Evolutionary conservation across 2,888 invertebrate genomes (phyloP), one percentile per base, ranked within the genome.

Genomic region (Lissocephala sabroskyi): DNA sequence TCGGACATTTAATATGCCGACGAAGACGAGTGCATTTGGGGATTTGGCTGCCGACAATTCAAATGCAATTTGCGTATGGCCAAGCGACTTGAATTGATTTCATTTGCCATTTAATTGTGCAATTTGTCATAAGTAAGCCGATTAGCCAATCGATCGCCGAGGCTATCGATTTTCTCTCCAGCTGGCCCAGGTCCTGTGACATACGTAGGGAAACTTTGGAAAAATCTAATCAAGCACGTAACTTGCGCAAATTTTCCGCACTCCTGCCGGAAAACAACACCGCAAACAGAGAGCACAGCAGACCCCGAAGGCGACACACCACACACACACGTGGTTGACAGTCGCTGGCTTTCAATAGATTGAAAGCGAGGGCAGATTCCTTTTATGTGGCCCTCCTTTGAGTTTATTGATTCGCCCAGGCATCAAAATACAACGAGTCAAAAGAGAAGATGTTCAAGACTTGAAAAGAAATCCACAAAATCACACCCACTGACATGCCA

Each of bases 151-250:
- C 32, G 50, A n/a, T n/a, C n/a, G n/a, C n/a, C n/a, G n/a, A 49
- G 33, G 23, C 36, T 32, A 36, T 42, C 51, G 42, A 37, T 51
- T 51, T 32, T n/a, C 23, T 23, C 23, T 23, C 4, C 23, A 23
- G 3, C 7, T 23, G 23, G 7, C 7, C 7, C 7, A 23, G 23
- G 7, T 23, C 23, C 4, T 23, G 23, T 23, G 7, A 23, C 23
- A 23, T 5, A 7, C 23, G 23, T 23, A 23, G 7, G 7, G 45
- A 65, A 61, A 65, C 41, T 62, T 62, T 52, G 59, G 59, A 74
- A 71, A 71, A 61, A 70, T 65, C 62, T 75, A 71, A 74, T 71
- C 71, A 74, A 74, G 71, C 71, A 71, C 71, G 75, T 71, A 71
- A 71, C 71, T 67, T 71, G 75, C 67, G 63, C 65, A 71, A 71